Conservation (phyloP, 2,888 invertebrate species). For the Hydriomena furcata region DNA sequence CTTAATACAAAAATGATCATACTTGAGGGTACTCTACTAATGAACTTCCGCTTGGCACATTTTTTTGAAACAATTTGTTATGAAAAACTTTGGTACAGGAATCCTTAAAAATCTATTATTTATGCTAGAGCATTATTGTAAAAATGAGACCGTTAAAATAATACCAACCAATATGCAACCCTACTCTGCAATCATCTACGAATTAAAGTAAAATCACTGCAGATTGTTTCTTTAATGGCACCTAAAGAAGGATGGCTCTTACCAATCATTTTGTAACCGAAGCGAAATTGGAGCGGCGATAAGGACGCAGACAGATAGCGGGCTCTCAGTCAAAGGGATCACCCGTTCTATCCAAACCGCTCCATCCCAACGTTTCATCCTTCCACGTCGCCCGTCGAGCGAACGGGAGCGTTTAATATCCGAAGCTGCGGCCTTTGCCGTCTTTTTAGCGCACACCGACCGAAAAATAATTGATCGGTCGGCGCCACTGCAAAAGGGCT, state of each 20-base stretch:
- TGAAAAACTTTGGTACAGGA: too few relatives aligned
- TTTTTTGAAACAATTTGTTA: too few relatives aligned
- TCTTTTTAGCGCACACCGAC: constrained; percentile 69
- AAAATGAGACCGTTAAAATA: too few relatives aligned
- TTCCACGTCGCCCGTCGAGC: constrained; percentile 52
- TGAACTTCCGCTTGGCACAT: too few relatives aligned
- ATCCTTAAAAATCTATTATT: too few relatives aligned
- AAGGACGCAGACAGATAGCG: constrained; percentile 68
- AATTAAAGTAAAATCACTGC: constrained; percentile 9
- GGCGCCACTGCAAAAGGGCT: constrained; percentile 49
- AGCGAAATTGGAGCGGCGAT: constrained; percentile 60
- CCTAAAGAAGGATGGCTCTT: constrained; percentile 37
- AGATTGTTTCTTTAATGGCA: constrained; percentile 34
- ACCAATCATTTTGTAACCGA: constrained; percentile 48
- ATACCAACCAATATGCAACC: too few relatives aligned
- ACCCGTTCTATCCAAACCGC: constrained; percentile 46
- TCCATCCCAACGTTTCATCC: constrained; percentile 42
- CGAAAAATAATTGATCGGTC: constrained; percentile 78
- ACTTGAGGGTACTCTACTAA: too few relatives aligned
- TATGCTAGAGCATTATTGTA: too few relatives aligned
- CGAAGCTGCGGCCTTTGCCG: constrained; percentile 64
- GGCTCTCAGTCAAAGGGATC: constrained; percentile 70
- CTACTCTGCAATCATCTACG: background rate
- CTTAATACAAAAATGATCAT: too few relatives aligned
- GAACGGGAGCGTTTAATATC: constrained; percentile 69